Conservation (phyloP, 2,888 invertebrate genomes). For the Leucophora obtusa region DNA sequence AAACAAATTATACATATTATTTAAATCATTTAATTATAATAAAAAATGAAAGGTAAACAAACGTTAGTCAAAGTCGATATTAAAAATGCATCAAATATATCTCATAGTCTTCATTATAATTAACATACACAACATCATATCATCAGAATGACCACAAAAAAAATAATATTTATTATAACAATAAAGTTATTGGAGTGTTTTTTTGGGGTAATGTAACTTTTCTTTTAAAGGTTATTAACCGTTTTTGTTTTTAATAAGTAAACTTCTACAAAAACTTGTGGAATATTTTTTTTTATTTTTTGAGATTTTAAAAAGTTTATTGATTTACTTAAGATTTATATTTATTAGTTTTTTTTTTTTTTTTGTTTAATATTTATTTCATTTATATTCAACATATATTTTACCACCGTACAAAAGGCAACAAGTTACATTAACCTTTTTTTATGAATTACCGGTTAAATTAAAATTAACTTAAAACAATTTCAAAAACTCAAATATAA, state of each 20-base stretch:
- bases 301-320: neutral
- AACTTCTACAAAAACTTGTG: neutral
- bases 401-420: neutral
- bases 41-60: neutral
- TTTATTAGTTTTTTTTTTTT: neutral
- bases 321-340: neutral
- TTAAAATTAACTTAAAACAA: neutral
- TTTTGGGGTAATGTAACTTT: neutral
- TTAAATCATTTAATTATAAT: conserved; percentile 6
- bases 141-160: neutral
- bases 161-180: neutral
- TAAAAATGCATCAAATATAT: neutral
- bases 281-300: neutral
- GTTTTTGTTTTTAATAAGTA: no score
- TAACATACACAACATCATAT: neutral
- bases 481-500: neutral
- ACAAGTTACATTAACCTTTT: conserved; percentile 21
- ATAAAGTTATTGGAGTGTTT: neutral
- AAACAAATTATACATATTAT: neutral
- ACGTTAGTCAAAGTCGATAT: neutral
- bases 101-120: neutral
- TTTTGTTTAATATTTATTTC: neutral
- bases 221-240: neutral
- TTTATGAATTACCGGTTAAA: neutral
- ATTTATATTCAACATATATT: conserved; percentile 1